Conservation (phyloP, 2,797 vertebrate species). For the Pipistrellus kuhlii region DNA sequence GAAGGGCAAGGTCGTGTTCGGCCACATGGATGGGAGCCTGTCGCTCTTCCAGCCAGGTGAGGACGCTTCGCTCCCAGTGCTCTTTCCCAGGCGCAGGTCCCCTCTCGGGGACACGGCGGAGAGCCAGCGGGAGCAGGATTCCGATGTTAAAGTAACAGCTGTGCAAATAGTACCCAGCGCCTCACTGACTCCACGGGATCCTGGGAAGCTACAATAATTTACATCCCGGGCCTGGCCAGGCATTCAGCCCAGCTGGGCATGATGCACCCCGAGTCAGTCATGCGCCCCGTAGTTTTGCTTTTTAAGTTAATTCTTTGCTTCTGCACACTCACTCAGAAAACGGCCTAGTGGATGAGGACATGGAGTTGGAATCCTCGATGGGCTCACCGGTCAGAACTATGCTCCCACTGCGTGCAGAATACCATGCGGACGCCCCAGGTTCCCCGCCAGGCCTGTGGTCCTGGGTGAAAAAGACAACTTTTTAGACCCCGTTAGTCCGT, state of each 20-base stretch:
- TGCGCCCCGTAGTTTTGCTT: neutral
- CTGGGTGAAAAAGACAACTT: neutral
- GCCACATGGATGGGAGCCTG: slow-evolving; percentile 96
- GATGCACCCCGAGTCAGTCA: neutral
- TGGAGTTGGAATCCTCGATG: neutral
- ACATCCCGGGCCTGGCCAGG: neutral
- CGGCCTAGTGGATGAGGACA: neutral
- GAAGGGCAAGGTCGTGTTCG: slow-evolving; percentile 95
- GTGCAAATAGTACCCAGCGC: neutral
- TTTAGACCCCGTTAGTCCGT: neutral
- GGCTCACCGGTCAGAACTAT: neutral
- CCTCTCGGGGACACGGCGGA: neutral
- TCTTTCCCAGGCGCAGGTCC: neutral
- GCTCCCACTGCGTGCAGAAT: neutral
- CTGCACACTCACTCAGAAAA: neutral
- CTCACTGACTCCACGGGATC: neutral
- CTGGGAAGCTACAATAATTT: neutral
- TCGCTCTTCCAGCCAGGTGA: slow-evolving; percentile 97
- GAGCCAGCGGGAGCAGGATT: neutral
- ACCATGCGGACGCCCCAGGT: neutral
- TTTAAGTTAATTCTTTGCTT: neutral
- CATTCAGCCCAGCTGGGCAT: neutral
- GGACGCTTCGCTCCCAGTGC: neutral
- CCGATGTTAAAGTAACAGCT: neutral
- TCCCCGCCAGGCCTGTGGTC: neutral